Evolutionary conservation across 1,140 invertebrate genomes (phyloP).

Genomic region (Wiebesia pumilae): DNA sequence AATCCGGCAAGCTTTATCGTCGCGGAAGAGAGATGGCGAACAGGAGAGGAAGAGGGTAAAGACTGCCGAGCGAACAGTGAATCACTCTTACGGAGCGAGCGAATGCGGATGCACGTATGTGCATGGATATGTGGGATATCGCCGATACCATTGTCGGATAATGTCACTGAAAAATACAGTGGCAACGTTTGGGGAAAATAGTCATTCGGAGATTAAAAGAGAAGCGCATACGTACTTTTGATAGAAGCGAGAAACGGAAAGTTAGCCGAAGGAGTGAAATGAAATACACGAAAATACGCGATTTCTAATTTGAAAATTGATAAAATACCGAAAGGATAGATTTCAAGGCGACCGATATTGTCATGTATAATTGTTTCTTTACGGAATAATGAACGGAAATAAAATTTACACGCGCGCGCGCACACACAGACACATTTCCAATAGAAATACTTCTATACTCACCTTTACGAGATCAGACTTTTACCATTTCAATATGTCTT

Average conservation of each 20-base stretch:
- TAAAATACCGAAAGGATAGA: not conserved
- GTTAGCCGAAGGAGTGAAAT: constrained; percentile 2
- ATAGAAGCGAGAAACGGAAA: constrained; percentile 16
- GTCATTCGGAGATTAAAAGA: constrained; percentile 51
- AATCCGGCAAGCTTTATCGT: constrained; percentile 50
- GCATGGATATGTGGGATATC: not conserved
- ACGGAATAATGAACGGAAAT: not conserved
- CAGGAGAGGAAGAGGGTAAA: constrained; percentile 41
- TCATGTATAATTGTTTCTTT: not conserved
- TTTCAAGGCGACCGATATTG: not conserved
- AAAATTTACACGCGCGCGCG: too few species aligned
- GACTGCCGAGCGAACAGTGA: constrained; percentile 21
- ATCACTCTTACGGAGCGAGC: constrained; percentile 41
- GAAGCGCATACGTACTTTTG: not conserved
- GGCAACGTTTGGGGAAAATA: constrained; percentile 26
- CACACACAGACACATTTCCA: not conserved
- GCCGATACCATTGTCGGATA: constrained; percentile 44
- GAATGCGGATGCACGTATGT: not conserved
- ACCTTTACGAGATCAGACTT: not conserved
- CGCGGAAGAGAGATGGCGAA: constrained; percentile 36
- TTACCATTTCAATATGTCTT: not conserved
- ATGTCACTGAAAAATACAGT: constrained; percentile 47
- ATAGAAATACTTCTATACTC: not conserved
- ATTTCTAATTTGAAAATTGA: constrained; percentile 11
- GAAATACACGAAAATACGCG: not conserved